A percentile compares a stretch with the other conserved stretches of the same genome.
These are phyloP conservation scores for Thamnophis sirtalis DNA, from an alignment of 2,113 vertebrate genomes.

Conservation along the genomic window DNA sequence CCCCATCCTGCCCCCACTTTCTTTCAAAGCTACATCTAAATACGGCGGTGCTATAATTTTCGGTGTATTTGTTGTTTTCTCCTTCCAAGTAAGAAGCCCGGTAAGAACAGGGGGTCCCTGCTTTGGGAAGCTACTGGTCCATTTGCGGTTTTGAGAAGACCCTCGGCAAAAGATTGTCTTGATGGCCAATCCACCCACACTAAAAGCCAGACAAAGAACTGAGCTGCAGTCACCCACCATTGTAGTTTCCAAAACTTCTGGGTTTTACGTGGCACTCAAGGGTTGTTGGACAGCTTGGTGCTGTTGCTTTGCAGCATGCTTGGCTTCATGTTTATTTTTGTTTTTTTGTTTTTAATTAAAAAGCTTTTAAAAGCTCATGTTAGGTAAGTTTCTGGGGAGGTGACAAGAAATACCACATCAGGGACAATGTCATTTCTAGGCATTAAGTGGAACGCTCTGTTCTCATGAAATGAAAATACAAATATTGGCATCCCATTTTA, in stretches of 20 bases:
- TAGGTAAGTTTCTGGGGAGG: background rate
- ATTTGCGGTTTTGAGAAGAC: background rate
- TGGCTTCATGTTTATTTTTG: background rate
- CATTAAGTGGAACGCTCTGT: background rate
- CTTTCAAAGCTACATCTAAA: background rate
- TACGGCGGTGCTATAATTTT: background rate
- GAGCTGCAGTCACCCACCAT: background rate
- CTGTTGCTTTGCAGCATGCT: background rate
- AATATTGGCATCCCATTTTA: background rate
- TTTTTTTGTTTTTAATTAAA: background rate
- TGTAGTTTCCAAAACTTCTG: background rate
- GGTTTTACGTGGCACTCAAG: background rate
- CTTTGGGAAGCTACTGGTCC: background rate
- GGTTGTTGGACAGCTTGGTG: background rate
- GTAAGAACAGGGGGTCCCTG: background rate
- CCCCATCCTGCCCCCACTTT: background rate
- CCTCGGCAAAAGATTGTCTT: background rate
- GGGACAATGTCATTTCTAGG: background rate
- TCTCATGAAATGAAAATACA: background rate
- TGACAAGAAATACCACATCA: background rate
- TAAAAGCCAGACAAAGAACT: background rate
- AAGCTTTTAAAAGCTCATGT: background rate
- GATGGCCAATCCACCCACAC: background rate
- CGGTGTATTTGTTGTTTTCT: background rate
- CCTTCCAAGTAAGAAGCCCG: background rate